phyloP scores from a whole-genome alignment of 2,888 invertebrate species.

The Drosophila pseudotalamancana region DNA sequence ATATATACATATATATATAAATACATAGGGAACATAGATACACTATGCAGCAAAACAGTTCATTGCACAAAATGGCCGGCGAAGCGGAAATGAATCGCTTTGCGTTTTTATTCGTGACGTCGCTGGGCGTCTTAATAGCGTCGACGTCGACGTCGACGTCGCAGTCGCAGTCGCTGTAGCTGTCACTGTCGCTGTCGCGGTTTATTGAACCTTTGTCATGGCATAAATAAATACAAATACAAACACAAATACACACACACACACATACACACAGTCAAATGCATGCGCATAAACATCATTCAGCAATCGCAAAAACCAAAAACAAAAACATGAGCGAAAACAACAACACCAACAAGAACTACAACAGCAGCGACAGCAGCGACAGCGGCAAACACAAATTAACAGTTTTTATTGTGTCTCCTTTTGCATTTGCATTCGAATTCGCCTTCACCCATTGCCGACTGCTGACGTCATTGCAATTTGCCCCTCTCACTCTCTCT shows the following conservation, averaged over 20 bases:
- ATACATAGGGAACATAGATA: conserved; percentile 2
- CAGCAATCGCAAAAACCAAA: background rate
- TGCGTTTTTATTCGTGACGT: conserved; percentile 47
- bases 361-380: conserved; percentile 9
- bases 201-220: conserved; percentile 70
- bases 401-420: conserved; percentile 60
- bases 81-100: conserved; percentile 55
- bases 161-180: conserved; percentile 51
- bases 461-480: conserved; percentile 57
- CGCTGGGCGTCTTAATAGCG: conserved; percentile 26
- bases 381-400: conserved; percentile 47
- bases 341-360: conserved; percentile 16
- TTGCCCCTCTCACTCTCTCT: conserved; percentile 4
- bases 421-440: conserved; percentile 15
- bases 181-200: conserved; percentile 49
- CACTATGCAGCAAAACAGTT: conserved; percentile 25
- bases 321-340: background rate
- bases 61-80: conserved; percentile 59
- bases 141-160: conserved; percentile 22
- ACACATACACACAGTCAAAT: background rate
- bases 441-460: conserved; percentile 41
- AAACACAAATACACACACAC: conserved; percentile 10
- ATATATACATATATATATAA: background rate
- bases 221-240: conserved; percentile 41
- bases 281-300: conserved; percentile 5